A percentile compares a stretch with the other conserved stretches of the same genome.
phyloP scores from a whole-genome alignment of 2,888 invertebrate species.

The Meandrusa payeni region DNA sequence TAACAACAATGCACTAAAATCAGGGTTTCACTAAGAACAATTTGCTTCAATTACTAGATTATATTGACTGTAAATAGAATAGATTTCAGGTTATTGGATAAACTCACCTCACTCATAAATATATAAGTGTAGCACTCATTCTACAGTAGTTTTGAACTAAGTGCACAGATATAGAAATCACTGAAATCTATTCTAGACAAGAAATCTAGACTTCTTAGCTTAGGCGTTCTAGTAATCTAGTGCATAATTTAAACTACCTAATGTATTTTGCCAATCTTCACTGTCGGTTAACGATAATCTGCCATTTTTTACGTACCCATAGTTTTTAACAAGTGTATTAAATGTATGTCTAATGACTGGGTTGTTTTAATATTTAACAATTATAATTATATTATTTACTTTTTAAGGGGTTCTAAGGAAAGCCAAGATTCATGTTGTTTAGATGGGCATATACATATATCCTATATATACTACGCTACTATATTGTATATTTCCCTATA shows the following conservation, averaged over 20 bases:
- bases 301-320: constrained; percentile 78
- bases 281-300: constrained; percentile 73
- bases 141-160: constrained; percentile 18
- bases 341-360: constrained; percentile 65
- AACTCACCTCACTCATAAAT: constrained; percentile 8
- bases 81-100: constrained; percentile 45
- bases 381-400: too few relatives aligned
- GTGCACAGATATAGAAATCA: constrained; percentile 30
- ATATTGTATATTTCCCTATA: too few relatives aligned
- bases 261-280: constrained; percentile 76
- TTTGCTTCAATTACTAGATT: constrained; percentile 71
- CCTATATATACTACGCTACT: too few relatives aligned
- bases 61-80: constrained; percentile 34
- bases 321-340: constrained; percentile 75
- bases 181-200: constrained; percentile 48
- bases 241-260: constrained; percentile 55
- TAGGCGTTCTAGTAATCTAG: constrained; percentile 62
- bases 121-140: neutral
- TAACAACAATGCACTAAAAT: constrained; percentile 55
- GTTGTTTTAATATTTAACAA: too few relatives aligned
- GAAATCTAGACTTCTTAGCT: constrained; percentile 49
- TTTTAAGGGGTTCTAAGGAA: too few relatives aligned
- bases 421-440: too few relatives aligned
- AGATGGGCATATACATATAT: too few relatives aligned
- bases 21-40: constrained; percentile 60